Evolutionary conservation across 2,888 invertebrate species (phyloP).

Genomic region (Teinopalpus imperialis): DNA sequence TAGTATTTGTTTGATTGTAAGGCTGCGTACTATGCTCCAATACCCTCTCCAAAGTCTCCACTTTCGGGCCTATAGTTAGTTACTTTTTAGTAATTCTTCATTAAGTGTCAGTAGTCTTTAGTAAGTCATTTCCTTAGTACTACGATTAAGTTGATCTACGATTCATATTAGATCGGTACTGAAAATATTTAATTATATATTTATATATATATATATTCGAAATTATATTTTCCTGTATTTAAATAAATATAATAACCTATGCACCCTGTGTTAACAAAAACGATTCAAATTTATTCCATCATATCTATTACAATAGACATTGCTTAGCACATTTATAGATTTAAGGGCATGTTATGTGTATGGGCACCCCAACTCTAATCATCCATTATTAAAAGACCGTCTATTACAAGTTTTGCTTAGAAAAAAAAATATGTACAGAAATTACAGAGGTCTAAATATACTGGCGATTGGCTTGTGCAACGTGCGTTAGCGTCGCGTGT

Average conservation of each 20-base stretch:
- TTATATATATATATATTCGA: too few relatives aligned
- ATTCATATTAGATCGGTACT: too few relatives aligned
- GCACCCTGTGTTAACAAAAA: slow-evolving; percentile 46
- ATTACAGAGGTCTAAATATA: slow-evolving; percentile 43
- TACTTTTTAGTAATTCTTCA: too few relatives aligned
- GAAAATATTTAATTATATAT: too few relatives aligned
- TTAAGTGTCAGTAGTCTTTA: too few relatives aligned
- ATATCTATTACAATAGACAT: slow-evolving; percentile 70
- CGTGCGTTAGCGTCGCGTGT: slow-evolving; percentile 69
- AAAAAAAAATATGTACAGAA: slow-evolving; percentile 23
- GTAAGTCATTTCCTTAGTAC: too few relatives aligned
- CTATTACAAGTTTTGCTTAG: slow-evolving; percentile 21
- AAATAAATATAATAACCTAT: slow-evolving; percentile 46
- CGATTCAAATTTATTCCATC: slow-evolving; percentile 47
- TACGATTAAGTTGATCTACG: too few relatives aligned
- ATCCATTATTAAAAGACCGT: slow-evolving; percentile 44
- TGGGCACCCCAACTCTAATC: slow-evolving; percentile 46
- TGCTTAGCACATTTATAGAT: slow-evolving; percentile 62
- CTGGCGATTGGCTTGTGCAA: slow-evolving; percentile 52
- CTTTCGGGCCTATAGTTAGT: too few relatives aligned
- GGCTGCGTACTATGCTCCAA: too few relatives aligned
- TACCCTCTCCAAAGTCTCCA: too few relatives aligned
- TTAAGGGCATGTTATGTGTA: slow-evolving; percentile 49
- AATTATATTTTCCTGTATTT: too few relatives aligned
- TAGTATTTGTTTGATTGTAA: too few relatives aligned